A percentile compares a stretch with the other conserved stretches of the same genome.
Evolutionary conservation across 2,113 vertebrate genomes (phyloP).

Genomic region (Callocephalon fimbriatum): DNA sequence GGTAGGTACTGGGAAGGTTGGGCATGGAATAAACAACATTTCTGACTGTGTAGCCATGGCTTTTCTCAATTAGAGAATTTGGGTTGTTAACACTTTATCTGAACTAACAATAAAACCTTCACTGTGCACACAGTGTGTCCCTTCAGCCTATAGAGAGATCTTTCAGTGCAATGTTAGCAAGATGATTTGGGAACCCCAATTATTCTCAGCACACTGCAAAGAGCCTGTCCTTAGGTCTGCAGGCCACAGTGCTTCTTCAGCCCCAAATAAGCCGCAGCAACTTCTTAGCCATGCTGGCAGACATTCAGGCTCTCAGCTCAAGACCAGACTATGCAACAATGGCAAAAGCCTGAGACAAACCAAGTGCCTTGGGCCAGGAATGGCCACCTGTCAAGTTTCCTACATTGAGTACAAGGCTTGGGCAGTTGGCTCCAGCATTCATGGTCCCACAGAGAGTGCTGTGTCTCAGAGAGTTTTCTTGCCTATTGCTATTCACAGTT

Average conservation of each 20-base stretch:
- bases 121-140: rapidly evolving
- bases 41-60: rapidly evolving
- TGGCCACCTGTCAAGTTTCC: not conserved
- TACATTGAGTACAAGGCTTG: not conserved
- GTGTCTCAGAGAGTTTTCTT: not conserved
- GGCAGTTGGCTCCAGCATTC: not conserved
- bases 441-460: not conserved
- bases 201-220: not conserved
- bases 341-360: not conserved
- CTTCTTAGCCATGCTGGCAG: not conserved
- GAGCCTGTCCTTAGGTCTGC: not conserved
- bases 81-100: not conserved
- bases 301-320: not conserved
- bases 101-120: not conserved
- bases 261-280: rapidly evolving
- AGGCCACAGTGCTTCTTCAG: rapidly evolving
- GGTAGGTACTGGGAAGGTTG: rapidly evolving
- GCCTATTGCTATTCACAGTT: not conserved
- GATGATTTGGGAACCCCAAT: not conserved
- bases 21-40: too few relatives aligned
- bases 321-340: rapidly evolving
- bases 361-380: not conserved
- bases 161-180: not conserved
- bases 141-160: not conserved
- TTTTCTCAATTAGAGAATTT: not conserved